Percentiles rank a stretch among this genome's conserved stretches.
These are phyloP conservation scores for Camponotus fellah DNA, from an alignment of 2,888 invertebrate genomes.

Conservation along the genomic window DNA sequence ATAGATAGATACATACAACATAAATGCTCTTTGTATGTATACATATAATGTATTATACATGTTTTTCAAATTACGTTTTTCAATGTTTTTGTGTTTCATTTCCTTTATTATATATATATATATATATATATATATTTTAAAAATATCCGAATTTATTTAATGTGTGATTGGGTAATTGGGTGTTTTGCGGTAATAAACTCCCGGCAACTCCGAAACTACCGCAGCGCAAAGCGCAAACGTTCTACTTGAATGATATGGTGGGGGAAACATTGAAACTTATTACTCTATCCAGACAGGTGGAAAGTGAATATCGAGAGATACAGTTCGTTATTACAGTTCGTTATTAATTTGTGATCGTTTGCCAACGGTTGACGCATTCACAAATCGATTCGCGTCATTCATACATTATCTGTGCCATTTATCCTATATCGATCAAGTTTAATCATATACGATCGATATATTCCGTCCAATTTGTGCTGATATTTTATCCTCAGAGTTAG, in stretches of 20 bases:
- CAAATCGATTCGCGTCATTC: conserved; percentile 59
- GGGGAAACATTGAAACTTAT: conserved; percentile 75
- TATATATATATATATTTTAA: neutral
- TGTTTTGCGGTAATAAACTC: conserved; percentile 1
- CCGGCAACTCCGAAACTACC: conserved; percentile 30
- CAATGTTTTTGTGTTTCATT: no score
- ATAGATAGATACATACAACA: no score
- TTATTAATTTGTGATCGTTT: conserved; percentile 78
- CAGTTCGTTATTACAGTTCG: conserved; percentile 75
- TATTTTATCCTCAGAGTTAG: conserved; percentile 52
- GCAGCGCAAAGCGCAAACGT: conserved; percentile 45
- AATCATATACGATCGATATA: conserved; percentile 51
- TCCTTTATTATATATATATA: neutral
- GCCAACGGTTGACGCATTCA: conserved; percentile 61
- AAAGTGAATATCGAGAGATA: conserved; percentile 68
- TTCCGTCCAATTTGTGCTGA: conserved; percentile 4
- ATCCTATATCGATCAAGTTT: conserved; percentile 55
- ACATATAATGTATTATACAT: no score
- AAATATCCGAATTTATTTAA: neutral
- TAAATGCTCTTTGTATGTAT: no score
- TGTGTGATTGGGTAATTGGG: conserved; percentile 28
- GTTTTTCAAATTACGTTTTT: no score
- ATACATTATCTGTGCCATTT: neutral
- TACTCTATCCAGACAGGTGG: conserved; percentile 73
- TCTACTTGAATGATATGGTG: conserved; percentile 69